These are phyloP conservation scores for Drosophila bocqueti DNA, from an alignment of 1,140 invertebrate genomes.

Conservation along the genomic window DNA sequence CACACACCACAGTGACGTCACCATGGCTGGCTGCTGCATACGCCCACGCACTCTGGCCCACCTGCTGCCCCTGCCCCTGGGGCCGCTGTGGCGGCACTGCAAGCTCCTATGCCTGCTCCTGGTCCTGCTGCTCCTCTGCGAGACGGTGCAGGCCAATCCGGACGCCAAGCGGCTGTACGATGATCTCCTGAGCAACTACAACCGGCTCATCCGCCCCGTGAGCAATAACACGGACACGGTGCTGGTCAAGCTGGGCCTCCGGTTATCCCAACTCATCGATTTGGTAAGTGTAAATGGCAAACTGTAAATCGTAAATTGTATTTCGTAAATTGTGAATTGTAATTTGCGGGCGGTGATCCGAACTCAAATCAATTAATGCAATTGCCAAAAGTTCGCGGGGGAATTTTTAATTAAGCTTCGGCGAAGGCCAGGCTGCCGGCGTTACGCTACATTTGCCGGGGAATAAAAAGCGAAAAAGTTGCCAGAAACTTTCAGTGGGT, in stretches of 20 bases:
- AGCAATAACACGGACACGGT: constrained; percentile 97
- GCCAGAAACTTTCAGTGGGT: constrained; percentile 34
- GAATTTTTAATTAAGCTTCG: constrained; percentile 71
- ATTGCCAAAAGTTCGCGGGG: constrained; percentile 34
- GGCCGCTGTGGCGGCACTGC: constrained; percentile 61
- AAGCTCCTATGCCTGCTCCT: constrained; percentile 74
- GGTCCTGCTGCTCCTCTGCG: constrained; percentile 70
- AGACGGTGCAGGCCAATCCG: constrained; percentile 88
- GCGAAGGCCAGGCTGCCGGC: neutral
- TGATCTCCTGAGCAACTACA: constrained; percentile 98
- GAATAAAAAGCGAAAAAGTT: constrained; percentile 23
- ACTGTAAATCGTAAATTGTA: constrained; percentile 77
- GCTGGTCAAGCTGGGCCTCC: constrained; percentile 95
- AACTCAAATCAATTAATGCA: constrained; percentile 61
- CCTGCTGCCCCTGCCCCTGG: constrained; percentile 14
- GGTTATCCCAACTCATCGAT: constrained; percentile 98
- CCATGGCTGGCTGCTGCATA: constrained; percentile 61
- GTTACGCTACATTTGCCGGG: constrained; percentile 69
- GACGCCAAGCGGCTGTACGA: constrained; percentile 97
- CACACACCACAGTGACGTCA: constrained; percentile 60
- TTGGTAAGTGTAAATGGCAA: constrained; percentile 88
- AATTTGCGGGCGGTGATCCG: constrained; percentile 10
- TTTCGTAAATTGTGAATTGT: constrained; percentile 5
- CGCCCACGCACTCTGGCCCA: constrained; percentile 53
- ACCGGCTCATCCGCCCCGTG: constrained; percentile 96